These are phyloP conservation scores for Zelostemma sp. DNA, from an alignment of 1,140 invertebrate genomes.

Conservation along the genomic window DNA sequence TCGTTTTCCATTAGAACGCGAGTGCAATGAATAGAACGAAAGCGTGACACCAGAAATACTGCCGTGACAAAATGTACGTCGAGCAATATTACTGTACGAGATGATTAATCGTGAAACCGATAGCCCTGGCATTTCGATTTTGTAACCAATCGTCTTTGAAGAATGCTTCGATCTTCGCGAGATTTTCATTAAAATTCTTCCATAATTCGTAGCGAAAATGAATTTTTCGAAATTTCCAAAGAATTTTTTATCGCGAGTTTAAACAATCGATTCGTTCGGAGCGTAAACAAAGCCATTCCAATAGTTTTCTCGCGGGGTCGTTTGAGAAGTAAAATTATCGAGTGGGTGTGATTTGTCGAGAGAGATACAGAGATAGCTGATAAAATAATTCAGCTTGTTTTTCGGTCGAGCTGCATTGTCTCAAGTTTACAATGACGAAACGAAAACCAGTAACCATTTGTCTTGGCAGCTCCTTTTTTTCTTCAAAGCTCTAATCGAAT, in stretches of 20 bases:
- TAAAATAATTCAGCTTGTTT: constrained; percentile 38
- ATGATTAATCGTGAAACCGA: constrained; percentile 39
- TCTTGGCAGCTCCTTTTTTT: too few species aligned
- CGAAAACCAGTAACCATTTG: too few species aligned
- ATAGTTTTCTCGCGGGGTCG: too few species aligned
- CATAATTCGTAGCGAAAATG: too few species aligned
- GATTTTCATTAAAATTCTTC: not conserved
- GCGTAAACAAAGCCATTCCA: too few species aligned
- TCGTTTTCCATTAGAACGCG: constrained; percentile 38
- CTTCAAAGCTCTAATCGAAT: too few species aligned
- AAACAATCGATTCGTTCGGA: too few species aligned
- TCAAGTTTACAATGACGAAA: too few species aligned
- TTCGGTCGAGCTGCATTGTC: constrained; percentile 1
- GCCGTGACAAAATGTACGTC: constrained; percentile 28
- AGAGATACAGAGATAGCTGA: constrained; percentile 32
- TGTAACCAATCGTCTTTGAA: constrained; percentile 16
- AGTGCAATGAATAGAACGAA: constrained; percentile 43
- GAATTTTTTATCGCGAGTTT: too few species aligned
- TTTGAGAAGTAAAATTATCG: constrained; percentile 22
- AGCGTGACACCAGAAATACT: constrained; percentile 40
- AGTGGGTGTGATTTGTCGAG: constrained; percentile 38
- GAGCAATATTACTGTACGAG: constrained; percentile 27
- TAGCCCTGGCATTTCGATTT: constrained; percentile 30
- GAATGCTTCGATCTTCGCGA: not conserved
- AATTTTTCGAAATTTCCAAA: too few species aligned